These are phyloP conservation scores for Poicephalus meyeri DNA, from an alignment of 2,113 vertebrate genomes.

Conservation along the genomic window DNA sequence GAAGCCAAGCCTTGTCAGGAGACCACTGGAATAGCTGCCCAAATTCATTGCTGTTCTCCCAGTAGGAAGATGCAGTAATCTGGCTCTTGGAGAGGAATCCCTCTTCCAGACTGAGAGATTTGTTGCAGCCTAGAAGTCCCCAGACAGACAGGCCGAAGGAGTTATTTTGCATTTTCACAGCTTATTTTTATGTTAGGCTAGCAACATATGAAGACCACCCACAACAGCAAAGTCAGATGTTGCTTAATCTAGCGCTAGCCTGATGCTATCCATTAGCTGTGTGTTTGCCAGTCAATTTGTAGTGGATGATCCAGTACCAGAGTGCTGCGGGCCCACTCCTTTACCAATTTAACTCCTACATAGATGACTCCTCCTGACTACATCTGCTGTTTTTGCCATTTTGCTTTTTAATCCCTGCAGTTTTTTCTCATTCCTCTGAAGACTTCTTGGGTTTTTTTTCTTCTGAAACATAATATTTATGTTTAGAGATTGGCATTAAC, in stretches of 20 bases:
- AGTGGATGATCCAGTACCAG: background rate
- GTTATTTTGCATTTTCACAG: slow-evolving; percentile 41
- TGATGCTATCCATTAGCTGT: slow-evolving; percentile 17
- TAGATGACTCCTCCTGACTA: slow-evolving; percentile 5
- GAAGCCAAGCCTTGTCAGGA: slow-evolving; percentile 66
- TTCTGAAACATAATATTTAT: slow-evolving; percentile 38
- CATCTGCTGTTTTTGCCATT: slow-evolving; percentile 25
- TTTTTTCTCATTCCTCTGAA: slow-evolving; percentile 15
- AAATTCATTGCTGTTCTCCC: slow-evolving; percentile 66
- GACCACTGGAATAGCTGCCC: slow-evolving; percentile 70
- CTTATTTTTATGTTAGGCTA: slow-evolving; percentile 57
- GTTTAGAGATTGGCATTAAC: slow-evolving; percentile 25
- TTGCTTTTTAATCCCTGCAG: background rate
- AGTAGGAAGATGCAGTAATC: slow-evolving; percentile 75
- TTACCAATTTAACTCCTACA: background rate
- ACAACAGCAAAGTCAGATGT: slow-evolving; percentile 35
- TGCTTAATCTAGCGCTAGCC: slow-evolving; percentile 32
- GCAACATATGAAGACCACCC: slow-evolving; percentile 49
- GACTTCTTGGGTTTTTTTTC: background rate
- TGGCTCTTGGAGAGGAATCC: slow-evolving; percentile 59
- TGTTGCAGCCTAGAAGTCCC: slow-evolving; percentile 76
- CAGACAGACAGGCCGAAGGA: slow-evolving; percentile 2
- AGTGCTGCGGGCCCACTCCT: background rate
- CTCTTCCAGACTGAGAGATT: slow-evolving; percentile 70
- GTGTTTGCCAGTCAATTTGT: slow-evolving; percentile 19